Evolutionary conservation across 2,888 invertebrate genomes (phyloP).

Genomic region (Parnassius glacialis): DNA sequence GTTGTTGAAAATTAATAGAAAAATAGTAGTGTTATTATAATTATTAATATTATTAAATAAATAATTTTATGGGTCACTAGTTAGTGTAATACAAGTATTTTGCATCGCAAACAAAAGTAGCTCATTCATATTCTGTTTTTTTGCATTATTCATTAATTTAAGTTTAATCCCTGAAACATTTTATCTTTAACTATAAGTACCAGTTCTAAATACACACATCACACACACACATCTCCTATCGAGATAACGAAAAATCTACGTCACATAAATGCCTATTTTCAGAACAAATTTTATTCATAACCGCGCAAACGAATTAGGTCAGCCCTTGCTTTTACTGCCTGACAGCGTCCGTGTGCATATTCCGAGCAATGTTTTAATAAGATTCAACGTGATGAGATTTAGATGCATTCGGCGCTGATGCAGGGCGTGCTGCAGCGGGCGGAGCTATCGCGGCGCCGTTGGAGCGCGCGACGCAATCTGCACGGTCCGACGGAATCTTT

Average conservation of each 20-base stretch:
- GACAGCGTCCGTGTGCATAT: not conserved
- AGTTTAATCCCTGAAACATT: no score
- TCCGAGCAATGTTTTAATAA: constrained; percentile 1
- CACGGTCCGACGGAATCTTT: constrained; percentile 24
- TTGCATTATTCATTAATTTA: no score
- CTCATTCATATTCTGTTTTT: no score
- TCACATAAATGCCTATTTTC: not conserved
- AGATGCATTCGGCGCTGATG: constrained; percentile 20
- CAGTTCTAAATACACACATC: no score
- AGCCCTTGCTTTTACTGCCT: not conserved
- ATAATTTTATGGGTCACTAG: no score
- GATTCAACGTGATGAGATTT: constrained; percentile 10
- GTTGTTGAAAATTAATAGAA: no score
- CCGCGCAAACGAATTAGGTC: not conserved
- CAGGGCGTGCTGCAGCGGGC: not conserved
- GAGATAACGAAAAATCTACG: not conserved
- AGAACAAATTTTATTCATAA: not conserved
- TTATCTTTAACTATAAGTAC: no score
- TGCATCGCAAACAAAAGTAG: no score
- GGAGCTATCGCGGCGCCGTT: not conserved
- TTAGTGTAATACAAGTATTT: no score
- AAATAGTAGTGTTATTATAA: no score
- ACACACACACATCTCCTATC: no score
- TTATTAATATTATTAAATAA: no score
- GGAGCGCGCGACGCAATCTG: not conserved